phyloP scores from a whole-genome alignment of 30 jellyfish, hydroid and myxozoan genomes.

The Haliclystus octoradiatus region DNA sequence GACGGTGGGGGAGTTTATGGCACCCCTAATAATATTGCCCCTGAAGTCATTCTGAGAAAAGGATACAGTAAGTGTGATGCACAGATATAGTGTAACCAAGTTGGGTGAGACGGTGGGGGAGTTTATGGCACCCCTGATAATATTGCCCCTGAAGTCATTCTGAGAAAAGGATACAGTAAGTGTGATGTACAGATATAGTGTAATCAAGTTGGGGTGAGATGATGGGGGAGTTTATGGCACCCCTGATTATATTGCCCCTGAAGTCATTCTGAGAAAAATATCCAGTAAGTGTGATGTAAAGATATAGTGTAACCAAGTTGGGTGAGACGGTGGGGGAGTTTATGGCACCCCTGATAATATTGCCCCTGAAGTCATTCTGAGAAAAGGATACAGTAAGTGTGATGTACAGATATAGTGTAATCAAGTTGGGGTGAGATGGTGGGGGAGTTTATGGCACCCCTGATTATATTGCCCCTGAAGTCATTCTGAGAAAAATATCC shows the following conservation, averaged over 20 bases:
- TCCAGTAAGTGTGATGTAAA: constrained; percentile 56
- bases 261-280: constrained; percentile 82
- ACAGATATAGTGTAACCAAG: too few relatives aligned
- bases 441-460: constrained; percentile 85
- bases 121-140: constrained; percentile 96
- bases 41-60: too few relatives aligned
- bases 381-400: constrained; percentile 79
- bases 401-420: too few relatives aligned
- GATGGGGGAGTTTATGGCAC: constrained; percentile 82
- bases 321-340: constrained; percentile 50
- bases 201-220: too few relatives aligned
- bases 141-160: constrained; percentile 96
- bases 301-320: too few relatives aligned
- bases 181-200: too few relatives aligned
- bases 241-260: constrained; percentile 98
- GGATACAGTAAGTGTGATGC: too few relatives aligned
- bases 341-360: constrained; percentile 96
- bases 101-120: constrained; percentile 48
- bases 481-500: constrained; percentile 78
- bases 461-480: constrained; percentile 97
- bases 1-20: too few relatives aligned
- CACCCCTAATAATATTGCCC: too few relatives aligned
- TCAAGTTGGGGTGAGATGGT: too few relatives aligned
- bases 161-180: constrained; percentile 88
- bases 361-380: constrained; percentile 96